These are phyloP conservation scores for Ectropis crepuscularia DNA, from an alignment of 2,888 invertebrate genomes.

Conservation along the genomic window DNA sequence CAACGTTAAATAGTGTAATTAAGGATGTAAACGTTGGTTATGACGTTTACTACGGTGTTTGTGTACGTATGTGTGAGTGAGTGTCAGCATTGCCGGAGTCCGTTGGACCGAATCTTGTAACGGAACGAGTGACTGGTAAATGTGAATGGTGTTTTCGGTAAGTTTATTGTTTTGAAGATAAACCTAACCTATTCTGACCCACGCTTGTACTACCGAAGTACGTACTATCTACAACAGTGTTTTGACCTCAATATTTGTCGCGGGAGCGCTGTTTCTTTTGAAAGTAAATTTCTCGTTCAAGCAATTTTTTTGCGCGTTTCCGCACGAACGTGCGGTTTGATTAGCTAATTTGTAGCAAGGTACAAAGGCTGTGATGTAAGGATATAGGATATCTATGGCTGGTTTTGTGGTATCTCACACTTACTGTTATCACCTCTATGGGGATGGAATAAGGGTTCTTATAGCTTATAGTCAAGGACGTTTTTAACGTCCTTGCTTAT, in stretches of 20 bases:
- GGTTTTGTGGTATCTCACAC: conserved; percentile 21
- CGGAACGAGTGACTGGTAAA: conserved; percentile 66
- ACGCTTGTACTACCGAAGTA: conserved; percentile 57
- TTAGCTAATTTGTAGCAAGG: conserved; percentile 54
- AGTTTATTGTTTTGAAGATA: conserved; percentile 70
- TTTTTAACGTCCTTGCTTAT: too few species aligned
- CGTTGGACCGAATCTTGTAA: conserved; percentile 82
- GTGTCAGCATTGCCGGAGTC: conserved; percentile 78
- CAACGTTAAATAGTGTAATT: conserved; percentile 72
- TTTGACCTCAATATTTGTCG: conserved; percentile 69
- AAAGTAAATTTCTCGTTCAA: conserved; percentile 63
- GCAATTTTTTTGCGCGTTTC: conserved; percentile 60
- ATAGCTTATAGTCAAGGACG: too few species aligned
- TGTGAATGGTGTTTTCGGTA: conserved; percentile 74
- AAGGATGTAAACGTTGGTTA: conserved; percentile 78
- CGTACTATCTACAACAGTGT: conserved; percentile 30
- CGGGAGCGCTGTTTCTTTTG: conserved; percentile 61
- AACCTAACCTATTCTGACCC: conserved; percentile 64
- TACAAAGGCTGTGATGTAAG: conserved; percentile 41
- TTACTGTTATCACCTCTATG: conserved; percentile 47
- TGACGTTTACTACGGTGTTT: conserved; percentile 79
- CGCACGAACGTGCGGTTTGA: conserved; percentile 58
- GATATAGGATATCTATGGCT: too few species aligned
- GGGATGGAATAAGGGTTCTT: conserved; percentile 35
- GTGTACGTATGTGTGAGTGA: conserved; percentile 72